Percentiles rank a stretch among this genome's conserved stretches.
phyloP scores from a whole-genome alignment of 2,888 invertebrate genomes.

The Sphaeridia pumilis region DNA sequence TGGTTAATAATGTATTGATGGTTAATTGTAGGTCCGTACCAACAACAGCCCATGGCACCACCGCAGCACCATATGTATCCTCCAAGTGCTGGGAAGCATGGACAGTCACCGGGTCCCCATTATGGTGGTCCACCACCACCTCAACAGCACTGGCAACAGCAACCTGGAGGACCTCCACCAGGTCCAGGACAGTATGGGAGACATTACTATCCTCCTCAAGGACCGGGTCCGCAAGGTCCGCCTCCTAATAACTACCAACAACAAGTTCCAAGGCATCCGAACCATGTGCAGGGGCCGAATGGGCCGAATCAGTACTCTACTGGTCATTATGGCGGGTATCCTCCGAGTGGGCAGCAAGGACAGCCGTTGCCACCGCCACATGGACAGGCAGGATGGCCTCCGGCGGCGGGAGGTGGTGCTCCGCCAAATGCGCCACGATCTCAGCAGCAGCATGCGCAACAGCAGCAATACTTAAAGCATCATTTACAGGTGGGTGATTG shows the following conservation, averaged over 20 bases:
- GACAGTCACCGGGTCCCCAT: slow-evolving; percentile 39
- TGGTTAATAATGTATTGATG: slow-evolving; percentile 8
- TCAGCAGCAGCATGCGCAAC: too few relatives aligned
- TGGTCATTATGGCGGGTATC: slow-evolving; percentile 19
- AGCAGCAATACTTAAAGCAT: slow-evolving; percentile 54
- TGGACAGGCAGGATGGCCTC: slow-evolving; percentile 39
- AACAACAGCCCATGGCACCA: slow-evolving; percentile 47
- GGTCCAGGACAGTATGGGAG: slow-evolving; percentile 13
- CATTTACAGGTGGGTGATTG: slow-evolving; percentile 41
- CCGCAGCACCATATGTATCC: slow-evolving; percentile 45
- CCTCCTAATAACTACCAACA: slow-evolving; percentile 30
- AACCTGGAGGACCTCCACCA: slow-evolving; percentile 33
- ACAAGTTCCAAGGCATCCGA: slow-evolving; percentile 21
- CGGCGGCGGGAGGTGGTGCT: too few relatives aligned
- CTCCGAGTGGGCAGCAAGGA: slow-evolving; percentile 28
- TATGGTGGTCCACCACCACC: slow-evolving; percentile 20
- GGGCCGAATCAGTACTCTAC: slow-evolving; percentile 25
- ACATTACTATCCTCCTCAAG: slow-evolving; percentile 24
- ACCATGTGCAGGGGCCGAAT: slow-evolving; percentile 20
- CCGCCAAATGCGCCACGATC: slow-evolving; percentile 45
- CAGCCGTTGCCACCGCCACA: slow-evolving; percentile 38
- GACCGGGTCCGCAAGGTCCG: slow-evolving; percentile 19
- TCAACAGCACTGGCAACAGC: slow-evolving; percentile 28
- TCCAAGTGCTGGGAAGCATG: slow-evolving; percentile 48
- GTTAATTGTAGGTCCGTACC: slow-evolving; percentile 22